Evolutionary conservation across 1,140 invertebrate genomes (phyloP), one percentile per base, ranked within the genome.

Genomic region (Trinorchestia longiramus): DNA sequence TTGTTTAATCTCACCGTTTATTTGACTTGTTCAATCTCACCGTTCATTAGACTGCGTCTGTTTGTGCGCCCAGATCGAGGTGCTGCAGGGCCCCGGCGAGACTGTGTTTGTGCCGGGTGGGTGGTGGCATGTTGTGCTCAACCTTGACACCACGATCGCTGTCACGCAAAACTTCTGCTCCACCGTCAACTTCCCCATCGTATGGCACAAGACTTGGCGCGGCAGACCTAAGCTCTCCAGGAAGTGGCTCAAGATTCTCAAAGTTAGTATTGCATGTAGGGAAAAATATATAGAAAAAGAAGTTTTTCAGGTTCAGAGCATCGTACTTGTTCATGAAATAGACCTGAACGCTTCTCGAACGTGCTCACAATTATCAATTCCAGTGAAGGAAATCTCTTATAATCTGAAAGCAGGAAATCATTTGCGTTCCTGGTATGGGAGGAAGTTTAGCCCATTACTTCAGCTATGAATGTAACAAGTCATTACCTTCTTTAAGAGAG

Each of bases 41-140:
- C 6, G 47, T 53, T 53, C 28, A 1, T 77, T 77, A 23, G 28
- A 77, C 28, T 19, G 62, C 28, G 62, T 36, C 28, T 95, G 40
- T 90, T 41, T 95, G 40, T 17, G 23, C n/a, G 11, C 42, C 19
- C 90, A 96, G 95, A 53, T 99, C 96, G 99, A 99, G 98, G 99
- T 99, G 97, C 97, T 99, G 41, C 99, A 99, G 97, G 98, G 98
- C 97, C 99, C 99, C 77, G 99, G 99, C 57, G 99, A 99, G 97
- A 99, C 99, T 15, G 99, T 99, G 42, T 99, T 99, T 98, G 99
- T 99, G 77, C 99, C 99, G 43, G 99, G 99, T 44, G 99, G 99
- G 11, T 99, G 99, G 99, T 99, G 99, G 99, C 99, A 99, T 97
- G 99, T 99, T 53, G 99, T 99, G 42, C 97, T 99, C 11, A 99